phyloP scores from a whole-genome alignment of 2,113 vertebrate genomes.

The Neomonachus schauinslandi region DNA sequence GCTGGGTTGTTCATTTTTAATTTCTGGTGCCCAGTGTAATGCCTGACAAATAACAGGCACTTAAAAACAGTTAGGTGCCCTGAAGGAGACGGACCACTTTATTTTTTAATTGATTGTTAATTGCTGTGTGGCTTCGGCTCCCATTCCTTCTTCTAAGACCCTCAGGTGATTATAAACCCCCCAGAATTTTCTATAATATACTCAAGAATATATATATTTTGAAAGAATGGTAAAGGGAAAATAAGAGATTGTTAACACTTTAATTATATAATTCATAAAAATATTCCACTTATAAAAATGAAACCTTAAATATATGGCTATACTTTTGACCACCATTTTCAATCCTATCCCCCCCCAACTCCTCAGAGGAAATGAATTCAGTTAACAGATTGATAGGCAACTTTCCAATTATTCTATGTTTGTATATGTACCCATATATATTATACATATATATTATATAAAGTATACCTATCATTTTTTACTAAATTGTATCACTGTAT shows the following conservation, averaged over 20 bases:
- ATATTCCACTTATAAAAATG: constrained; percentile 14
- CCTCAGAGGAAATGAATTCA: background rate
- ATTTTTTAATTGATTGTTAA: constrained; percentile 19
- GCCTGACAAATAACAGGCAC: background rate
- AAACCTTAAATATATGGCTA: background rate
- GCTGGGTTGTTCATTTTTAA: background rate
- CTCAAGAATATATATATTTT: constrained; percentile 5
- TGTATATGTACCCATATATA: background rate
- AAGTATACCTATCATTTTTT: background rate
- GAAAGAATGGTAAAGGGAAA: constrained; percentile 11
- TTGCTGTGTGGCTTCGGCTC: background rate
- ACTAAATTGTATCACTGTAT: background rate
- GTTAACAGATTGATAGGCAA: background rate
- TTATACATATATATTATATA: background rate
- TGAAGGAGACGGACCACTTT: background rate
- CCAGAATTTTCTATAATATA: constrained; percentile 25
- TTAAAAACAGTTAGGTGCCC: background rate
- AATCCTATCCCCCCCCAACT: background rate
- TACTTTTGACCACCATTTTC: background rate
- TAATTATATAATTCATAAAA: background rate
- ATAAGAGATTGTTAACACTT: background rate
- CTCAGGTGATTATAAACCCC: background rate
- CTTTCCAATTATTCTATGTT: background rate
- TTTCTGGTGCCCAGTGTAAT: background rate
- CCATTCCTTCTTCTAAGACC: background rate